These are phyloP conservation scores for Pachliopta kotzebuea DNA, from an alignment of 2,888 invertebrate species.

Conservation along the genomic window DNA sequence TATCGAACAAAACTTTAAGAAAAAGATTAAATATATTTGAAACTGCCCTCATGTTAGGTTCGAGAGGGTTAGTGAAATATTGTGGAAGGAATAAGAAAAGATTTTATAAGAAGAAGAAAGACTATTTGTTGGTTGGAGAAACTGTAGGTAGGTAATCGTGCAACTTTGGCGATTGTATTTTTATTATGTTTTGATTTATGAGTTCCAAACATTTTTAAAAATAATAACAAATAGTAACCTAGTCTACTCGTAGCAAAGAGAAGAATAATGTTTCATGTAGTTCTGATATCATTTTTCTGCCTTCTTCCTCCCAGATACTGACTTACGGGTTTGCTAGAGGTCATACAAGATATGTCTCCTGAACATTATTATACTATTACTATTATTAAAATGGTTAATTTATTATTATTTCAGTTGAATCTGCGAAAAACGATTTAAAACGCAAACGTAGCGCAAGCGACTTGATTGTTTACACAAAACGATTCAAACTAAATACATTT, in stretches of 20 bases:
- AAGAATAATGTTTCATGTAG: too few species aligned
- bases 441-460: conserved; percentile 53
- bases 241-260: too few species aligned
- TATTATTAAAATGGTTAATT: not conserved
- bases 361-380: not conserved
- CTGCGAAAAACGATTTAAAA: conserved; percentile 37
- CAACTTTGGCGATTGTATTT: not conserved
- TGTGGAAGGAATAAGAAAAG: conserved; percentile 47
- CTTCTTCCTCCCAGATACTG: too few species aligned
- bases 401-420: conserved; percentile 41
- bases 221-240: too few species aligned
- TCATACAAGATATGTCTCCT: not conserved
- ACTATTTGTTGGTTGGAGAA: conserved; percentile 40
- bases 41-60: conserved; percentile 53
- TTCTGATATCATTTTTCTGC: too few species aligned
- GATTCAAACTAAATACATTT: conserved; percentile 45
- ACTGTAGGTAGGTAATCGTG: conserved; percentile 41
- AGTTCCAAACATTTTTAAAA: not conserved
- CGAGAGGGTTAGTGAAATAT: conserved; percentile 51
- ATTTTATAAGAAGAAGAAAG: conserved; percentile 37
- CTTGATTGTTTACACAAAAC: conserved; percentile 47
- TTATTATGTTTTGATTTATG: not conserved
- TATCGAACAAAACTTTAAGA: conserved; percentile 47
- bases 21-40: conserved; percentile 57
- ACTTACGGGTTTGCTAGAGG: too few species aligned